Evolutionary conservation across 2,888 invertebrate genomes (phyloP), one percentile per base, ranked within the genome.

Genomic region (Epinotia bilunana): DNA sequence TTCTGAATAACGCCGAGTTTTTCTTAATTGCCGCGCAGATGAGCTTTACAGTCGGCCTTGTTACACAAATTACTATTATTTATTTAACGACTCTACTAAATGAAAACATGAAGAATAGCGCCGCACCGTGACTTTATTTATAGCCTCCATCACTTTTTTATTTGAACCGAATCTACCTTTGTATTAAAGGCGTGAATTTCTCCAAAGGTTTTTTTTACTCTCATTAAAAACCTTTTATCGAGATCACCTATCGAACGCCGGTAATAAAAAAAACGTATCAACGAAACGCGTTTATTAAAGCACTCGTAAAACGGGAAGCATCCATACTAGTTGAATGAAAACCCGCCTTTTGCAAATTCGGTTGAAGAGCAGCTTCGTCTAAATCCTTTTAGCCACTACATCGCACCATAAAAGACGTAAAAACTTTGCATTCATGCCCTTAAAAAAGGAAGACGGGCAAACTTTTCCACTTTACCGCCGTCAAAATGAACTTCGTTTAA

Each of bases 391-490:
- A 84, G 84, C 85, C 82, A 81, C 82, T 84, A 85, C 83, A 85
- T 86, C 83, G 87, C 83, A 85, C 86, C 87, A 86, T 86, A 88
- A 87, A 84, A 82, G 82, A 85, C 84, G 86, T 86, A 87, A 88
- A 77, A 92, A 90, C 86, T 91, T 91, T 86, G 84, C 84, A 87
- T 88, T 88, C 80, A 83, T 84, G 82, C 80, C 81, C 80, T 80
- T 80, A 80, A 84, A 89, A 90, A 89, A 89, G 84, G 83, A 84
- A 84, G 83, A 86, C 85, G 81, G 83, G 79, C 78, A 79, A 92
- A 93, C 85, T 93, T 93, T 92, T 89, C 90, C 90, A 91, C 92
- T 92, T 92, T 90, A 82, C 88, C 88, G 87, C 83, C 90, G 88
- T 89, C 90, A 88, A 89, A 92, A 91, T 88, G 88, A 90, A 91